Conservation (phyloP, 2,797 vertebrate genomes). For the Poeciliopsis presidionis region DNA sequence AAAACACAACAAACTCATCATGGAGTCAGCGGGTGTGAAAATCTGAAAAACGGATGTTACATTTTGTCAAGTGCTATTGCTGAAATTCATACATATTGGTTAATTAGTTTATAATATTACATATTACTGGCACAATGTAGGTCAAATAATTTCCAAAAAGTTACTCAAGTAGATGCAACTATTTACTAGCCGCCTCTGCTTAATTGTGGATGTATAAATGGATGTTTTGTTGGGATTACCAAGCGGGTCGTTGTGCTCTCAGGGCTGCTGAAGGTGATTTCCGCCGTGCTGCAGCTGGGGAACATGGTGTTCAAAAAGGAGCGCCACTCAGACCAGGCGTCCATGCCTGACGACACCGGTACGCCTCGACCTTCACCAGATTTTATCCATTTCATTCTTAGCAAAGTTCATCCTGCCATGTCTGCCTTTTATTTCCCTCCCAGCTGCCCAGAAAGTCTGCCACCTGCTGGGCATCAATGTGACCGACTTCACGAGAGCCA, state of each 20-base stretch:
- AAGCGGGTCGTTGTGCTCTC: conserved; percentile 13
- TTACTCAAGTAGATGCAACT: too few species aligned
- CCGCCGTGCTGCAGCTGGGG: conserved; percentile 92
- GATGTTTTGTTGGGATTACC: background rate
- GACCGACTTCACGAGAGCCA: conserved; percentile 94
- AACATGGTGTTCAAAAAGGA: conserved; percentile 98
- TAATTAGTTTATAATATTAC: too few species aligned
- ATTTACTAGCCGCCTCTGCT: background rate
- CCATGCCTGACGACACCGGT: conserved; percentile 98
- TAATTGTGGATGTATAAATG: background rate
- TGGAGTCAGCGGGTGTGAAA: too few species aligned
- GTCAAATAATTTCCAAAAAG: too few species aligned
- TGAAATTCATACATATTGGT: too few species aligned
- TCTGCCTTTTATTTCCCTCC: conserved; percentile 3
- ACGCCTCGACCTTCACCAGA: conserved; percentile 24
- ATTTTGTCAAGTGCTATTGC: too few species aligned
- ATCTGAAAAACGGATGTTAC: too few species aligned
- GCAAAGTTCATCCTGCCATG: background rate
- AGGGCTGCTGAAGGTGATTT: conserved; percentile 93
- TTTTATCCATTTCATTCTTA: background rate
- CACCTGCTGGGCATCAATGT: conserved; percentile 96
- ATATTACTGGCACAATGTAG: too few species aligned
- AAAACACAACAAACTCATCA: too few species aligned
- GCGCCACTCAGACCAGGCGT: conserved; percentile 94
- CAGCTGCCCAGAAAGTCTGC: conserved; percentile 97